Conservation (phyloP, 2,888 invertebrate species). For the Xylota sylvarum region DNA sequence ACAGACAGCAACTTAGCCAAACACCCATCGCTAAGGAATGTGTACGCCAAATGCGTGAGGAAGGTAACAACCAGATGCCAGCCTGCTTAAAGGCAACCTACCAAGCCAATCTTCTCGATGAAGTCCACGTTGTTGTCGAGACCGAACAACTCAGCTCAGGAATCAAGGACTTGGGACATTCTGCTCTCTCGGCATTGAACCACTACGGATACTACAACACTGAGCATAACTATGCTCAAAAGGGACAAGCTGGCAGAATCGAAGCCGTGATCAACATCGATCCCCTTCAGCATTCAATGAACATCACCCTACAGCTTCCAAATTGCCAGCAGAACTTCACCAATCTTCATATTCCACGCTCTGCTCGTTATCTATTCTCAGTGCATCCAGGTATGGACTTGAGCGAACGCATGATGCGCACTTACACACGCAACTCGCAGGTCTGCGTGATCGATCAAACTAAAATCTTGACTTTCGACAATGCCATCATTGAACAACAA, state of each 20-base stretch:
- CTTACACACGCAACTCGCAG: slow-evolving; percentile 78
- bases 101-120: slow-evolving; percentile 86
- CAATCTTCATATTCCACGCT: slow-evolving; percentile 85
- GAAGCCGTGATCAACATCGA: slow-evolving; percentile 85
- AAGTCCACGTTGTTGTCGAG: slow-evolving; percentile 85
- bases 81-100: slow-evolving; percentile 87
- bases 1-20: slow-evolving; percentile 85
- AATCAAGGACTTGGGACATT: slow-evolving; percentile 85
- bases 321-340: slow-evolving; percentile 83
- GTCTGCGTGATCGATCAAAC: slow-evolving; percentile 87
- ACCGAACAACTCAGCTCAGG: slow-evolving; percentile 86
- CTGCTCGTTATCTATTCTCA: slow-evolving; percentile 84
- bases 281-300: slow-evolving; percentile 85
- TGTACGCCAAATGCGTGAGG: slow-evolving; percentile 83
- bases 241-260: slow-evolving; percentile 85
- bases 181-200: slow-evolving; percentile 85
- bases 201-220: slow-evolving; percentile 85
- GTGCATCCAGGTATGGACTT: slow-evolving; percentile 84
- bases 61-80: slow-evolving; percentile 86
- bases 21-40: slow-evolving; percentile 85
- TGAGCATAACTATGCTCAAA: slow-evolving; percentile 85
- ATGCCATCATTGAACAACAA: slow-evolving; percentile 86
- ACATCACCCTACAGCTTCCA: slow-evolving; percentile 85
- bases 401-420: slow-evolving; percentile 81
- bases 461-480: slow-evolving; percentile 88